Evolutionary conservation across 1,140 invertebrate species (phyloP).

Genomic region (Vanessa tameamea): DNA sequence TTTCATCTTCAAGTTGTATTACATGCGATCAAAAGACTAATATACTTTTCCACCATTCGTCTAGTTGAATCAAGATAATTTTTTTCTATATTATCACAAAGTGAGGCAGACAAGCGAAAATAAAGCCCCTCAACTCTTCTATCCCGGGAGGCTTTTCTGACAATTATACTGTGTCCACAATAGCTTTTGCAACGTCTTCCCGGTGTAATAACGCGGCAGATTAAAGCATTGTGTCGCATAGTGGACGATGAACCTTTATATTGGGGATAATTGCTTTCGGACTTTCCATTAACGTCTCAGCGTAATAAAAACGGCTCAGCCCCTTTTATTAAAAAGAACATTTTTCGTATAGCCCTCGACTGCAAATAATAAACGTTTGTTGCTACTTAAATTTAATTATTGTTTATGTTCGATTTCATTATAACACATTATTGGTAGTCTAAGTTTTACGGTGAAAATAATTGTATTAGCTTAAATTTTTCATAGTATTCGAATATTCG

Average conservation of each 20-base stretch:
- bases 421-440: background rate
- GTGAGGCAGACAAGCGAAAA: conserved; percentile 34
- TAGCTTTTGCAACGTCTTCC: conserved; percentile 44
- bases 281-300: conserved; percentile 48
- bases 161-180: conserved; percentile 50
- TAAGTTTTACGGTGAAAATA: no score
- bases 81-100: conserved; percentile 25
- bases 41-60: conserved; percentile 2
- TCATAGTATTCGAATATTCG: background rate
- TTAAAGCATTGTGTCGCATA: conserved; percentile 53
- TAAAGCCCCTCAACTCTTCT: conserved; percentile 33
- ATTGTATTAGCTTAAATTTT: background rate
- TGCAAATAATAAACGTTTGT: background rate
- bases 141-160: conserved; percentile 34
- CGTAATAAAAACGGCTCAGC: conserved; percentile 32
- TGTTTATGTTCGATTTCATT: background rate
- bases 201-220: conserved; percentile 51
- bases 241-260: conserved; percentile 51
- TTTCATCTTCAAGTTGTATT: no score
- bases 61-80: conserved; percentile 17
- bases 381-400: conserved; percentile 4
- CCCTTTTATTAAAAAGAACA: conserved; percentile 40
- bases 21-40: background rate
- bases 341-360: conserved; percentile 22
- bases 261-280: conserved; percentile 51